These are phyloP conservation scores for Vandiemenella viatica DNA, from an alignment of 2,888 invertebrate genomes.

Conservation along the genomic window DNA sequence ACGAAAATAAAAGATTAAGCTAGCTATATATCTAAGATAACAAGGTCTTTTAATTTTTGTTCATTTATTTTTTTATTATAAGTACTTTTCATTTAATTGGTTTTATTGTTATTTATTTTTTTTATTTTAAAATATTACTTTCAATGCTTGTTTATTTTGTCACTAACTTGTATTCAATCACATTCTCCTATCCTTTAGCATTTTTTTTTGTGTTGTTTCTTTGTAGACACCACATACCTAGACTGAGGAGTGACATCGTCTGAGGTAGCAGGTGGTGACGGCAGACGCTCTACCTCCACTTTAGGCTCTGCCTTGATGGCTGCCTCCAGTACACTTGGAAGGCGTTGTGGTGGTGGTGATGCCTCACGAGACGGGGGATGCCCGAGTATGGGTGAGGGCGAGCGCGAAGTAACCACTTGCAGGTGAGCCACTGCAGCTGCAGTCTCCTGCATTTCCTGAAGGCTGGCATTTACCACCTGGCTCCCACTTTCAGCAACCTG, in stretches of 20 bases:
- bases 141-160: too few relatives aligned
- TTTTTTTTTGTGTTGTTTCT: too few relatives aligned
- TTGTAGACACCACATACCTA: constrained; percentile 18
- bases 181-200: too few relatives aligned
- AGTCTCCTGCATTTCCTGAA: constrained; percentile 25
- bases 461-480: constrained; percentile 28
- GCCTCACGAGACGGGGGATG: constrained; percentile 5
- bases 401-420: constrained; percentile 9
- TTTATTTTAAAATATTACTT: too few relatives aligned
- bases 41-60: too few relatives aligned
- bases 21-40: too few relatives aligned
- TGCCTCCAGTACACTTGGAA: constrained; percentile 64
- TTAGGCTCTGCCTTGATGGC: constrained; percentile 80
- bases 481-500: too few relatives aligned
- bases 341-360: constrained; percentile 26
- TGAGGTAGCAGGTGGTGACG: constrained; percentile 30
- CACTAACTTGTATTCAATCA: too few relatives aligned
- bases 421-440: constrained; percentile 28
- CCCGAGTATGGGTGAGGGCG: constrained; percentile 3
- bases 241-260: constrained; percentile 33
- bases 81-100: too few relatives aligned
- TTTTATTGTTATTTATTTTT: too few relatives aligned
- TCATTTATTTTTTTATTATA: too few relatives aligned
- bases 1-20: too few relatives aligned
- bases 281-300: constrained; percentile 45